A percentile compares a stretch with the other conserved stretches of the same genome.
phyloP scores from a whole-genome alignment of 2,888 invertebrate species.

The Acronicta aceris region DNA sequence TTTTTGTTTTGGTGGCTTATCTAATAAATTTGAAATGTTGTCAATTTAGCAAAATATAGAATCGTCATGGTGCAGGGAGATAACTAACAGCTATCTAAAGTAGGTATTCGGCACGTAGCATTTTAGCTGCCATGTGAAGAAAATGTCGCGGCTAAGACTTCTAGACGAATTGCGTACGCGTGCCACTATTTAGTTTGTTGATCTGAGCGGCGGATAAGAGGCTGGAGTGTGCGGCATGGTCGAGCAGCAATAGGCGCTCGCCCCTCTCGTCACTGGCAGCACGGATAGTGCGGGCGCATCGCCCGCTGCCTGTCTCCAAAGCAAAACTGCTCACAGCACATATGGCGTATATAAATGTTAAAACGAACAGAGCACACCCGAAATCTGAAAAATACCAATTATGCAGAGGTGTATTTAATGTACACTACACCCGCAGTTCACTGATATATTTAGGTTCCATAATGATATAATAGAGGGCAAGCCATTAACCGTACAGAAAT shows the following conservation, averaged over 20 bases:
- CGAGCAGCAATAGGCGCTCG: constrained; percentile 78
- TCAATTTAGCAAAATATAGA: no score
- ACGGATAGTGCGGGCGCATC: constrained; percentile 66
- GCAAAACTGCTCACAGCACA: constrained; percentile 84
- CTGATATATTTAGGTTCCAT: no score
- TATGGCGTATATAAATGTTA: constrained; percentile 84
- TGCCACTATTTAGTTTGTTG: constrained; percentile 79
- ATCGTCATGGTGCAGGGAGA: constrained; percentile 29
- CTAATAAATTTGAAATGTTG: no score
- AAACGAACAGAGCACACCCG: constrained; percentile 77
- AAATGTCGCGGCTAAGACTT: constrained; percentile 13
- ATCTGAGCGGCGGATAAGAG: constrained; percentile 83
- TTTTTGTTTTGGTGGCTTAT: no score
- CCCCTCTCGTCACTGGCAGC: constrained; percentile 76
- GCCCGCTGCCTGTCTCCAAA: constrained; percentile 73
- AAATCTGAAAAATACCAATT: constrained; percentile 71
- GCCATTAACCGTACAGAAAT: no score
- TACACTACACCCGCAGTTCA: no score
- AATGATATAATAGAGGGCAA: no score
- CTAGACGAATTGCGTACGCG: constrained; percentile 82
- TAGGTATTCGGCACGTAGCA: constrained; percentile 16
- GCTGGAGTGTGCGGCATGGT: constrained; percentile 84
- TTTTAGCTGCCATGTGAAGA: constrained; percentile 22
- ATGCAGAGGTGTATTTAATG: no score
- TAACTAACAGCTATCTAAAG: constrained; percentile 30